A percentile compares a stretch with the other conserved stretches of the same genome.
These are phyloP conservation scores for Neodiprion lecontei DNA, from an alignment of 1,140 invertebrate species.

Conservation along the genomic window DNA sequence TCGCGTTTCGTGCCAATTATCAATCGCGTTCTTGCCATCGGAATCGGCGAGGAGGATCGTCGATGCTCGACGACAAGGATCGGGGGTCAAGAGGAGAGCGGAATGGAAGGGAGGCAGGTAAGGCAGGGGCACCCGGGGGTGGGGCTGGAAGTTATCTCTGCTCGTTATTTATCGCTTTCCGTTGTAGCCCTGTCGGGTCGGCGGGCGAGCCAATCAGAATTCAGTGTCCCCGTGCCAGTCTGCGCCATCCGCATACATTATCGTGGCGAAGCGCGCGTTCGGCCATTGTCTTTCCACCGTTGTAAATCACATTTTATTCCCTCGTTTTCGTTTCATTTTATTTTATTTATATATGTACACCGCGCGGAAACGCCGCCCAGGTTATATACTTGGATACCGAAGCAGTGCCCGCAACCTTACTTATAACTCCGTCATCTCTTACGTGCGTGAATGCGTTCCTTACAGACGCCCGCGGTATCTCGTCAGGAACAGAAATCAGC, in stretches of 20 bases:
- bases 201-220: constrained; percentile 59
- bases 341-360: constrained; percentile 46
- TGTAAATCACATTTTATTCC: constrained; percentile 64
- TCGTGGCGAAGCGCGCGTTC: constrained; percentile 41
- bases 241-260: constrained; percentile 63
- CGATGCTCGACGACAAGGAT: neutral
- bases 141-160: constrained; percentile 54
- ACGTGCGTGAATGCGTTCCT: too few species aligned
- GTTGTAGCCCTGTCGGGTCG: constrained; percentile 58
- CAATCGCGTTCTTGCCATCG: neutral
- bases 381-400: too few species aligned
- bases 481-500: too few species aligned
- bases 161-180: constrained; percentile 63
- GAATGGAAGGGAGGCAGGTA: neutral
- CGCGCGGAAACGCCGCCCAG: neutral
- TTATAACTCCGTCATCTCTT: too few species aligned
- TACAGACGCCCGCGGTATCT: too few species aligned
- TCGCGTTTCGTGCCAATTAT: neutral
- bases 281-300: constrained; percentile 62
- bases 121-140: neutral
- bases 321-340: constrained; percentile 56
- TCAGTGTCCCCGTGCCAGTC: constrained; percentile 61
- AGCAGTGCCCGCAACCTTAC: too few species aligned
- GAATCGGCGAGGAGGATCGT: neutral
- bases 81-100: constrained; percentile 11